Conservation (phyloP, 1,140 invertebrate genomes). For the silkworm (Bombyx mori) region ASM3026992v2 NC_085116.1:8608001-8608500, state of each 20-base stretch:
- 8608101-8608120: constrained; percentile 47
- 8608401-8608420: constrained; percentile 64
- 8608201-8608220: constrained; percentile 39
- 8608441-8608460: constrained; percentile 70
- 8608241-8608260: constrained; percentile 36
- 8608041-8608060: constrained; percentile 1
- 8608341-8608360: constrained; percentile 43
- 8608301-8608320: constrained; percentile 14
- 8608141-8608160: constrained; percentile 29
- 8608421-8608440: constrained; percentile 69
- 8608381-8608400: constrained; percentile 58
- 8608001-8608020: not conserved
- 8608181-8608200: constrained; percentile 46
- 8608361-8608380: constrained; percentile 57
- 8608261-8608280: constrained; percentile 34
- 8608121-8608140: constrained; percentile 44
- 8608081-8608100: constrained; percentile 62
- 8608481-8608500: constrained; percentile 55
- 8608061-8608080: constrained; percentile 39
- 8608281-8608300: constrained; percentile 42
- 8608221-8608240: constrained; percentile 57
- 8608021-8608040: constrained; percentile 1
- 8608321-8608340: constrained; percentile 2
- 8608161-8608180: constrained; percentile 61
- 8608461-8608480: constrained; percentile 53